Percentiles rank a stretch among this genome's conserved stretches.
Conservation (phyloP, 1,140 invertebrate genomes). For the Leptinotarsa texana region DNA sequence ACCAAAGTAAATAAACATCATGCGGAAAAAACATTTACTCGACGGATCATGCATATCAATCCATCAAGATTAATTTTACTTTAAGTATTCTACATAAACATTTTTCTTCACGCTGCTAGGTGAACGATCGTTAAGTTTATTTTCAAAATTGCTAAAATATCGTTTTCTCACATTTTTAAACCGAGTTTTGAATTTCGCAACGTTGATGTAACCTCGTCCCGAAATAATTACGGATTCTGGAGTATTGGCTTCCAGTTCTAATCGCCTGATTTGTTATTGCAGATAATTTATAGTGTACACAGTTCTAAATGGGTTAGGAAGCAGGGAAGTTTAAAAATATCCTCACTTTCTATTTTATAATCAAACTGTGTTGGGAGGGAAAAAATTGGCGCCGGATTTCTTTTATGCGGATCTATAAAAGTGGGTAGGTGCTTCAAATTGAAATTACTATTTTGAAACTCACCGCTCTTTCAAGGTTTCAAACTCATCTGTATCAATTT, state of each 20-base stretch:
- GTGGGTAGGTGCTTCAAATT: too few relatives aligned
- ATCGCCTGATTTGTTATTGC: neutral
- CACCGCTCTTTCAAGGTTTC: too few relatives aligned
- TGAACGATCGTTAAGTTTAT: neutral
- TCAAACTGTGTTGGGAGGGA: too few relatives aligned
- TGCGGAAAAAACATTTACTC: too few relatives aligned
- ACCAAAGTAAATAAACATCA: too few relatives aligned
- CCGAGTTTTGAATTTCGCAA: neutral
- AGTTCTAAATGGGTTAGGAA: neutral
- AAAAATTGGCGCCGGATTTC: too few relatives aligned
- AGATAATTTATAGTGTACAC: neutral
- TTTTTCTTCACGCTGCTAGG: neutral
- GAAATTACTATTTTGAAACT: too few relatives aligned
- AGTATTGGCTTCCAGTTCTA: neutral
- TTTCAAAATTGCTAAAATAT: neutral
- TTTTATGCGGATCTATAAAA: too few relatives aligned
- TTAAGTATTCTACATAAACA: neutral
- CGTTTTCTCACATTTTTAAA: neutral
- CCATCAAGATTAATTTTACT: too few relatives aligned
- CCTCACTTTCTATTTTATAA: neutral
- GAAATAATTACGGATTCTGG: neutral
- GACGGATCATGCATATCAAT: too few relatives aligned
- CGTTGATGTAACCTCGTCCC: neutral
- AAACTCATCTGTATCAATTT: too few relatives aligned
- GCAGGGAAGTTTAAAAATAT: neutral